Percentiles rank a stretch among this genome's conserved stretches.
Conservation (phyloP, 2,888 invertebrate genomes). For the Pardosa pseudoannulata region DNA sequence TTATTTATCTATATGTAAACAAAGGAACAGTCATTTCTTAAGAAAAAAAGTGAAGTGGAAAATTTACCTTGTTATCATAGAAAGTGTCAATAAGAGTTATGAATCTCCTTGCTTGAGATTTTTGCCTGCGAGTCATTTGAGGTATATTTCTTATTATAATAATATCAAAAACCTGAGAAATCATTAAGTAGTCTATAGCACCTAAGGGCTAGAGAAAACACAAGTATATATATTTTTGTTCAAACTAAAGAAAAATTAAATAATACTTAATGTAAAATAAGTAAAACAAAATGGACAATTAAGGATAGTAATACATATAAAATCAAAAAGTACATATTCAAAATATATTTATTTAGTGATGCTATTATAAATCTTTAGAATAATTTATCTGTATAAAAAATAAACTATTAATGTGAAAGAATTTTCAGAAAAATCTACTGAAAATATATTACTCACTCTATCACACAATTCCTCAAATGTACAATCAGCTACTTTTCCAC, state of each 20-base stretch:
- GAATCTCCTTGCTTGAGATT: constrained; percentile 94
- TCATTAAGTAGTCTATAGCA: constrained; percentile 94
- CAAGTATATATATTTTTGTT: not conserved
- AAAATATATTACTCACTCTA: constrained; percentile 86
- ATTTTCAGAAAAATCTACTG: too few species aligned
- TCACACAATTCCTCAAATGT: constrained; percentile 94
- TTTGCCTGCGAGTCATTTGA: constrained; percentile 85
- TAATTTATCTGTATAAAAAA: too few species aligned
- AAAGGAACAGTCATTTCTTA: too few species aligned
- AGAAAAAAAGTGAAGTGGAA: too few species aligned
- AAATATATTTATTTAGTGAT: too few species aligned
- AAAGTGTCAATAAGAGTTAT: constrained; percentile 97
- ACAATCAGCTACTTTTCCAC: constrained; percentile 93
- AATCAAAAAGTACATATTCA: too few species aligned
- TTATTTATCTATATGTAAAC: too few species aligned
- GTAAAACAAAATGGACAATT: not conserved
- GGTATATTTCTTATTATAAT: constrained; percentile 94
- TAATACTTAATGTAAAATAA: not conserved
- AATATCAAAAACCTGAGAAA: constrained; percentile 96
- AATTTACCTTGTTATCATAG: constrained; percentile 92
- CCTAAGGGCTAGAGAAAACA: constrained; percentile 86
- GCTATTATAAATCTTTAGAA: too few species aligned
- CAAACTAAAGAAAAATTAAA: not conserved
- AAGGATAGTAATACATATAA: too few species aligned
- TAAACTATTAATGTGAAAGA: too few species aligned